phyloP scores from a whole-genome alignment of 1,140 invertebrate species.

The Choristoneura fumiferana region DNA sequence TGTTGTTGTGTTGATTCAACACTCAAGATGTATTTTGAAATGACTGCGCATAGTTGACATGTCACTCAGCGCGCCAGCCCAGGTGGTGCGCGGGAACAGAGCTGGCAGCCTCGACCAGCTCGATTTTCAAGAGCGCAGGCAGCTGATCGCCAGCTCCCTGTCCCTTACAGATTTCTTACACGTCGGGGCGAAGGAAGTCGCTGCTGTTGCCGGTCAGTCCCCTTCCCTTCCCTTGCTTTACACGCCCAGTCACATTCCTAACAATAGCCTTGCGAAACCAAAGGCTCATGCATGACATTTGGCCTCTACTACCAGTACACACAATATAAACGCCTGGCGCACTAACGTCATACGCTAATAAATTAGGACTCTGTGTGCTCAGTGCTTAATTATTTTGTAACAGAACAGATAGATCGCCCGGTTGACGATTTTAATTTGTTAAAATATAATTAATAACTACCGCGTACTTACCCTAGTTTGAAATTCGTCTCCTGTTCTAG shows the following conservation, averaged over 20 bases:
- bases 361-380: conserved; percentile 9
- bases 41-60: conserved; percentile 75
- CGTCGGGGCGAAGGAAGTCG: conserved; percentile 83
- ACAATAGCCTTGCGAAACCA: conserved; percentile 59
- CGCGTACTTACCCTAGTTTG: too few species aligned
- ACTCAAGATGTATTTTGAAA: conserved; percentile 58
- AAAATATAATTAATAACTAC: background rate
- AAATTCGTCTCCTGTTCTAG: too few species aligned
- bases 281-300: conserved; percentile 32
- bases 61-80: conserved; percentile 72
- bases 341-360: conserved; percentile 13
- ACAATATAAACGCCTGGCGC: background rate
- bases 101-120: conserved; percentile 93
- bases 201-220: conserved; percentile 74
- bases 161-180: conserved; percentile 91
- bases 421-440: background rate
- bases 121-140: conserved; percentile 93
- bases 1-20: conserved; percentile 54
- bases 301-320: conserved; percentile 18
- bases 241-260: conserved; percentile 42
- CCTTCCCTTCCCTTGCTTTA: conserved; percentile 35
- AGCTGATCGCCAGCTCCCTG: conserved; percentile 91
- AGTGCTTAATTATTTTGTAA: background rate
- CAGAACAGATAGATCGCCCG: background rate
- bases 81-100: conserved; percentile 76